These are phyloP conservation scores for Chloropsis cyanopogon DNA, from an alignment of 2,113 vertebrate species.

Conservation along the genomic window DNA sequence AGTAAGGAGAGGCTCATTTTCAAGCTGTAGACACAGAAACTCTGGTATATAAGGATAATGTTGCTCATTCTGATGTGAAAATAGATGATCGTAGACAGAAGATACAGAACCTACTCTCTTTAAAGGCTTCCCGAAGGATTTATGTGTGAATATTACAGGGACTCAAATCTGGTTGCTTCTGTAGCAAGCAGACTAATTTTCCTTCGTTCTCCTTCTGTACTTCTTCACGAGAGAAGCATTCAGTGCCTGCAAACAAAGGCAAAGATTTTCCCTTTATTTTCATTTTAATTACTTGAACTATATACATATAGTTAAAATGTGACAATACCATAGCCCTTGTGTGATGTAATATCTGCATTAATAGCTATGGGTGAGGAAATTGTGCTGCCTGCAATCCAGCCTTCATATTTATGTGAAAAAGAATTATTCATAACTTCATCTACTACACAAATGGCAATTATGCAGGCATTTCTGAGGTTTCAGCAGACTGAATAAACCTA, in stretches of 20 bases:
- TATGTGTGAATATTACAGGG: conserved; percentile 38
- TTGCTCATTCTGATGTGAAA: conserved; percentile 73
- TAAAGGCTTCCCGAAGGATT: conserved; percentile 64
- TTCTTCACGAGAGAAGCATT: not conserved
- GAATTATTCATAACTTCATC: conserved; percentile 70
- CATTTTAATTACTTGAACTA: conserved; percentile 10
- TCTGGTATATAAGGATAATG: conserved; percentile 61
- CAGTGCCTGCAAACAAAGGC: not conserved
- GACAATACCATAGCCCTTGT: not conserved
- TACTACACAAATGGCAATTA: conserved; percentile 64
- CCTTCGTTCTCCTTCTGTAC: conserved; percentile 14
- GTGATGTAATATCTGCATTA: conserved; percentile 43
- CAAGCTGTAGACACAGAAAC: conserved; percentile 59
- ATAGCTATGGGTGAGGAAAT: conserved; percentile 52
- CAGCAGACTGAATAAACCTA: conserved; percentile 51
- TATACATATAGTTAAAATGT: not conserved
- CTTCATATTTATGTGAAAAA: conserved; percentile 52
- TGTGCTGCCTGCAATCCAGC: conserved; percentile 19
- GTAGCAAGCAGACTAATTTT: conserved; percentile 10
- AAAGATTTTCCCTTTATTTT: not conserved
- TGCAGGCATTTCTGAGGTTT: conserved; percentile 56
- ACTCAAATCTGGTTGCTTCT: conserved; percentile 9
- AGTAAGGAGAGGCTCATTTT: conserved; percentile 73
- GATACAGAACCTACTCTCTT: conserved; percentile 61
- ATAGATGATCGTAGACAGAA: conserved; percentile 71